Conservation (phyloP, 2,113 vertebrate species). For the Smithornis capensis region DNA sequence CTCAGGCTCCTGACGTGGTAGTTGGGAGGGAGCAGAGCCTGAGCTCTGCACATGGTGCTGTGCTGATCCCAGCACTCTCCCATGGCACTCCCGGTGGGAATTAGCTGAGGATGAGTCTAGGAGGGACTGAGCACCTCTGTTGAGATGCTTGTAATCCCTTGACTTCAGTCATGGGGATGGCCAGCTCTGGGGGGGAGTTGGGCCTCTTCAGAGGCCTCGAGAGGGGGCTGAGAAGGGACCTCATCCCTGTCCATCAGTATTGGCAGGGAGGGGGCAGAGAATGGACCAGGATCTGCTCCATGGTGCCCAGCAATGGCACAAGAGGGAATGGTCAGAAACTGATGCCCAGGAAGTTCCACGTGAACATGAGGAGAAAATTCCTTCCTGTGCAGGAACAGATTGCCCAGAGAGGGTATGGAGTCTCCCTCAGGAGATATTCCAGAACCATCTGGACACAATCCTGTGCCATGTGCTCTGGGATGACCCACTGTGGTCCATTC, state of each 20-base stretch:
- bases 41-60: neutral
- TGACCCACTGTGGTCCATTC: neutral
- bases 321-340: neutral
- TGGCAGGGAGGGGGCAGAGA: neutral
- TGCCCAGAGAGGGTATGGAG: neutral
- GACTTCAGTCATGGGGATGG: neutral
- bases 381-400: neutral
- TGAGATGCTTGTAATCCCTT: neutral
- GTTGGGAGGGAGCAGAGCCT: neutral
- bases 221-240: neutral
- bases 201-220: neutral
- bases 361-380: neutral
- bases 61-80: neutral
- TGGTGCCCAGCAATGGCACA: neutral
- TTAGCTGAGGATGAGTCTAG: neutral
- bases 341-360: neutral
- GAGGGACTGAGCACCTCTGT: neutral
- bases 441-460: accelerated
- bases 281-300: neutral
- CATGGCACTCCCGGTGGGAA: neutral
- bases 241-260: neutral
- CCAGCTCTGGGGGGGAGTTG: neutral
- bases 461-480: neutral
- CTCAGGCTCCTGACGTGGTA: neutral
- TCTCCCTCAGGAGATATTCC: neutral